Base-by-base conservation (phyloP, 2,888 invertebrate genomes). In the Synergus laeviventris region DNA sequence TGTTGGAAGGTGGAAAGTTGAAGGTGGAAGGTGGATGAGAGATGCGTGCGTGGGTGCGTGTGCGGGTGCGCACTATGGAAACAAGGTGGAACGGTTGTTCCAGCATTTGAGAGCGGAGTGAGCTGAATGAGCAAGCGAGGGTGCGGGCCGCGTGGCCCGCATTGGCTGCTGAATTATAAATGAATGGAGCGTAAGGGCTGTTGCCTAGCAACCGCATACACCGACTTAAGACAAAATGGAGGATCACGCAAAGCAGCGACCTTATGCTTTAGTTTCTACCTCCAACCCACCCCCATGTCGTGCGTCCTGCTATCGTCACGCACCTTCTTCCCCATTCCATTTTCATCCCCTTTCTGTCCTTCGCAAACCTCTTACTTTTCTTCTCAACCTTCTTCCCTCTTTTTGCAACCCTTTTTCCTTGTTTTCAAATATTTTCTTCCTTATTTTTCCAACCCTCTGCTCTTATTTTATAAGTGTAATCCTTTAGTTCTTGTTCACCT, bases 151-250 rank as follows among this genome's bases (percentile, higher is more conserved):
- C 91, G 89, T 90, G 91, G 91, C 90, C 89, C 90, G 91, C 90
- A 91, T 91, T 91, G 91, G 91, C 88, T 90, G 90, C 83, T 91
- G 90, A 91, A 91, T 91, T 91, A 91, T 91, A 91, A 89, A 91
- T 91, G 91, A 91, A 88, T 87, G 87, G 90, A 90, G 90, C 89
- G 89, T 90, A 91, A 91, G 90, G 90, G 89, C 90, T 89, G 91
- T 91, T 90, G 91, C 91, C 89, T 89, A 87, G 91, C 90, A 91
- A 91, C 90, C 89, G 87, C 88, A 87, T 88, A 87, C 88, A 87
- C 90, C 86, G 87, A 87, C 90, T 87, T 89, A 90, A 90, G 90
- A 90, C 90, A 91, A 91, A 91, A 91, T 91, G 91, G 91, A 89
- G 90, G 89, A 88, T 86, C 82, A 84, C 87, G 86, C 78, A 81